These are phyloP conservation scores for Sternotherus odoratus DNA, from an alignment of 2,797 vertebrate genomes.

Conservation along the genomic window DNA sequence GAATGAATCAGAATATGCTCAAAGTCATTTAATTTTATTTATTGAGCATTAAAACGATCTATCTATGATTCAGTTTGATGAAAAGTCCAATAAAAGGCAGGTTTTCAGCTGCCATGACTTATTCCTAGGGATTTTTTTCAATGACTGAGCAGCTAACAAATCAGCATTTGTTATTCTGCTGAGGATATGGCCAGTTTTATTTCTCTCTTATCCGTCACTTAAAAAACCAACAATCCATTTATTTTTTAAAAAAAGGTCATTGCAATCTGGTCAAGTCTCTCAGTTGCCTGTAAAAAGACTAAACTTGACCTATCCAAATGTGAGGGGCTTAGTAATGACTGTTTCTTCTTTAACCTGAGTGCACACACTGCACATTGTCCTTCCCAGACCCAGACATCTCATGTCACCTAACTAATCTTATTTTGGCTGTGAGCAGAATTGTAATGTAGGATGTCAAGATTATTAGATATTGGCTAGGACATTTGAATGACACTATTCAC, in stretches of 20 bases:
- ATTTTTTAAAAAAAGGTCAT: not conserved
- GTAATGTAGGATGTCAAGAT: not conserved
- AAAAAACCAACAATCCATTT: not conserved
- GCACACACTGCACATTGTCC: accelerated
- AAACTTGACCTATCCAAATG: not conserved
- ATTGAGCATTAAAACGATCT: not conserved
- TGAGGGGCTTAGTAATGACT: conserved; percentile 19
- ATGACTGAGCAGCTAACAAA: conserved; percentile 25
- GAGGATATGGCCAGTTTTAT: not conserved
- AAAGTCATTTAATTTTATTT: not conserved
- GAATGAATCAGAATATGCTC: not conserved
- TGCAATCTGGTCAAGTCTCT: not conserved
- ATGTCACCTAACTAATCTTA: conserved; percentile 5
- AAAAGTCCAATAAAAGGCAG: not conserved
- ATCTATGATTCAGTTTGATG: not conserved
- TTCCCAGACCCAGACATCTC: not conserved
- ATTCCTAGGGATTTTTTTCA: not conserved
- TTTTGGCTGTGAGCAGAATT: conserved; percentile 30
- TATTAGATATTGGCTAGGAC: not conserved
- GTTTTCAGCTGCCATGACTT: not conserved
- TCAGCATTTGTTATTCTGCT: conserved; percentile 15
- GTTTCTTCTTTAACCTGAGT: conserved; percentile 2
- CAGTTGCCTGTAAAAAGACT: not conserved
- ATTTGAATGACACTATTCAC: not conserved
- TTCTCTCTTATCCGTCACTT: not conserved